Conservation (phyloP, 2,113 vertebrate species). For the Malurus cyaneus region DNA sequence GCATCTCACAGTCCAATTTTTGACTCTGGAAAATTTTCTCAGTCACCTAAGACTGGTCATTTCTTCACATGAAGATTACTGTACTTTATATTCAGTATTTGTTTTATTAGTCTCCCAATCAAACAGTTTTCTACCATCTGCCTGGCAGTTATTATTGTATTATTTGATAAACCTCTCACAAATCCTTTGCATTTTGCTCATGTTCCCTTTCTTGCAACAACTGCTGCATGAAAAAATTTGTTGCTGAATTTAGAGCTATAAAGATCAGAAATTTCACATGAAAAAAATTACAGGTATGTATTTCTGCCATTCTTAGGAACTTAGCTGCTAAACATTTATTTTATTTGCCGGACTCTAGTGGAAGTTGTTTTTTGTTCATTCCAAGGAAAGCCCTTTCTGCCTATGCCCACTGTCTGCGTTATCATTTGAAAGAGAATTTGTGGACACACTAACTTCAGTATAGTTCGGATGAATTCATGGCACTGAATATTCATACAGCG, state of each 20-base stretch:
- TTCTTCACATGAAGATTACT: background rate
- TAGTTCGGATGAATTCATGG: slow-evolving; percentile 65
- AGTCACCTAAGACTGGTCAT: background rate
- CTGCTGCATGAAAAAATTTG: background rate
- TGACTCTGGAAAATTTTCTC: background rate
- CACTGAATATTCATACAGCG: slow-evolving; percentile 77
- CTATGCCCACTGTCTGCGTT: slow-evolving; percentile 42
- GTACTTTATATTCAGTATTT: slow-evolving; percentile 44
- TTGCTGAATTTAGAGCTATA: background rate
- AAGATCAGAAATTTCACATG: background rate
- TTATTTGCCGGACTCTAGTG: background rate
- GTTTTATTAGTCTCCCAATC: slow-evolving; percentile 40
- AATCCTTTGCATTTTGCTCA: slow-evolving; percentile 38
- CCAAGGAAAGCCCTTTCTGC: background rate
- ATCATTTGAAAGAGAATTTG: slow-evolving; percentile 6
- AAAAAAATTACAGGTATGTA: background rate
- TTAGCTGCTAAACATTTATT: background rate
- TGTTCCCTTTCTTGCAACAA: background rate
- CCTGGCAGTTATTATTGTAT: slow-evolving; percentile 25
- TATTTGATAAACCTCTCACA: slow-evolving; percentile 44
- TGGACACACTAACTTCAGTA: slow-evolving; percentile 62
- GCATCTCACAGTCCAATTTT: background rate
- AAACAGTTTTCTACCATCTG: slow-evolving; percentile 52
- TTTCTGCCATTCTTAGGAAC: background rate
- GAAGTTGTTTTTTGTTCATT: background rate